phyloP scores from a whole-genome alignment of 1,140 invertebrate genomes.

The Drosophila tristis region DNA sequence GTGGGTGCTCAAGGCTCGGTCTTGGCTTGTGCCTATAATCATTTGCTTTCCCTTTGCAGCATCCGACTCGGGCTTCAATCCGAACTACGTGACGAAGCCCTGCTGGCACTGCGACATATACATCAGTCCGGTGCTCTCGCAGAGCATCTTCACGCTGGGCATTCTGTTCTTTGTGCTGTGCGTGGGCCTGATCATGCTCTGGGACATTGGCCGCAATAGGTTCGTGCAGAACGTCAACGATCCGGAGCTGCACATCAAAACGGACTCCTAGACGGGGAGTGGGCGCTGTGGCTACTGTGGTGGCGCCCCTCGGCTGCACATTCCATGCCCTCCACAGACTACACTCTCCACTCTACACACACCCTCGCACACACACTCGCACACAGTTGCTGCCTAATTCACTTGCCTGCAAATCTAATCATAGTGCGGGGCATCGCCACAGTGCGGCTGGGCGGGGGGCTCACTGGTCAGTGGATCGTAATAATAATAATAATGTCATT shows the following conservation, averaged over 20 bases:
- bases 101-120: conserved; percentile 51
- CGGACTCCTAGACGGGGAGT: conserved; percentile 14
- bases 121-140: conserved; percentile 17
- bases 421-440: not conserved
- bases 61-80: not conserved
- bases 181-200: conserved; percentile 32
- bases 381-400: conserved; percentile 53
- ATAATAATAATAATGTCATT: conserved; percentile 82
- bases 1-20: conserved; percentile 14
- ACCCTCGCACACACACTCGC: not conserved
- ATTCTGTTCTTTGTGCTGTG: conserved; percentile 18
- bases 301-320: conserved; percentile 38
- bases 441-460: not conserved
- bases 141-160: conserved; percentile 15
- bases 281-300: conserved; percentile 5
- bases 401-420: conserved; percentile 76
- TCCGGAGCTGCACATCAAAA: conserved; percentile 47
- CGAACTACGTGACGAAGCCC: conserved; percentile 27
- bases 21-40: too few species aligned
- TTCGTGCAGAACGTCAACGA: conserved; percentile 13
- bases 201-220: conserved; percentile 36
- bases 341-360: too few species aligned
- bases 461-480: conserved; percentile 39
- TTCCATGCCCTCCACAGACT: conserved; percentile 5
- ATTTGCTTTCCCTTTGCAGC: not conserved